These are phyloP conservation scores for Eupithecia vulgata DNA, from an alignment of 2,888 invertebrate species.

Conservation along the genomic window DNA sequence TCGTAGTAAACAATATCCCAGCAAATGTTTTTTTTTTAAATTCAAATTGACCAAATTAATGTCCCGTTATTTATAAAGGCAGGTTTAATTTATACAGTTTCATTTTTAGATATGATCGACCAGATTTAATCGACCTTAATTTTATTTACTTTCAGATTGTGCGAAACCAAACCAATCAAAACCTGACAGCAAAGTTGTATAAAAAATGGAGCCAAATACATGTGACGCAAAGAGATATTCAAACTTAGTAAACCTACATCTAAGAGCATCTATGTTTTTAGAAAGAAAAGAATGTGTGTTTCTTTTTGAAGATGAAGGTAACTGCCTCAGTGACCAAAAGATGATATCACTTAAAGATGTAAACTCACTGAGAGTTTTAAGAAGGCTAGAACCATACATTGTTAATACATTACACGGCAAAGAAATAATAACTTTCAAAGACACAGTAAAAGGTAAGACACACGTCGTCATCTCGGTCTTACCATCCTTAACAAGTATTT, in stretches of 20 bases:
- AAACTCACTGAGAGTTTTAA: neutral
- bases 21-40: too few species aligned
- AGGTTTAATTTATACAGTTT: too few species aligned
- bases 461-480: neutral
- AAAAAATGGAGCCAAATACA: neutral
- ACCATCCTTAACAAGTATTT: constrained; percentile 2
- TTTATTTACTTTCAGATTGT: neutral
- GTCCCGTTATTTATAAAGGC: too few species aligned
- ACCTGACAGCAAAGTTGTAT: neutral
- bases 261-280: neutral
- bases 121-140: neutral
- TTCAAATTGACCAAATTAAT: too few species aligned
- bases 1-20: too few species aligned
- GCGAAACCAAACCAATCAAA: neutral
- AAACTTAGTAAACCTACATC: constrained; percentile 1
- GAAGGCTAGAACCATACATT: neutral
- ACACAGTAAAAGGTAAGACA: neutral
- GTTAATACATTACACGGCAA: neutral
- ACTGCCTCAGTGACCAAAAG: neutral
- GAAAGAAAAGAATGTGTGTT: neutral
- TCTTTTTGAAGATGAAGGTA: neutral
- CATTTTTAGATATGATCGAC: too few species aligned
- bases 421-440: neutral
- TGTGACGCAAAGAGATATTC: constrained; percentile 4
- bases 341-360: neutral